Evolutionary conservation across 2,113 vertebrate genomes (phyloP).

Genomic region (Salminus brasiliensis): DNA sequence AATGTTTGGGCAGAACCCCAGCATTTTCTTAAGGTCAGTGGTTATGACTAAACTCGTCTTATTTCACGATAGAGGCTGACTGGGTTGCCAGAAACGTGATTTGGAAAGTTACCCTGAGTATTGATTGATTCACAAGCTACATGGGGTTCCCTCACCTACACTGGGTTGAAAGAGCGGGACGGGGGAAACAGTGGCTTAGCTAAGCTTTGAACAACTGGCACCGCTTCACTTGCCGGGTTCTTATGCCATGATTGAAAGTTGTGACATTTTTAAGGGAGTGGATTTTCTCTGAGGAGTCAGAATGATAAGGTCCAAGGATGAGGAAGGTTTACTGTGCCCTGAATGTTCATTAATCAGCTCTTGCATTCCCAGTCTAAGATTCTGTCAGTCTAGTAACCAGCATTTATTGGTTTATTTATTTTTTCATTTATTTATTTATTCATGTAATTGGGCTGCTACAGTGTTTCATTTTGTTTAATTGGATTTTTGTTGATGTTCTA

Average conservation of each 20-base stretch:
- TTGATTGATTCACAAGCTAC: constrained; percentile 30
- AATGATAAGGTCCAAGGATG: background rate
- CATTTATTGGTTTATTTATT: background rate
- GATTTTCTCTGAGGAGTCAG: background rate
- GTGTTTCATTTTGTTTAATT: too few species aligned
- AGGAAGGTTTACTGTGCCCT: background rate
- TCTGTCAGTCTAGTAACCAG: too few species aligned
- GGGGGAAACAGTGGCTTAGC: background rate
- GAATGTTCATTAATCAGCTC: background rate
- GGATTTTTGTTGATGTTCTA: too few species aligned
- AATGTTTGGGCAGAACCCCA: background rate
- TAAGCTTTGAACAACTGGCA: constrained; percentile 2
- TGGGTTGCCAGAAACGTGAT: constrained; percentile 8
- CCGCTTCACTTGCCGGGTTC: background rate
- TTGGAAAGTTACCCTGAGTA: constrained; percentile 34
- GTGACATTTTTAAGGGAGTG: constrained; percentile 20
- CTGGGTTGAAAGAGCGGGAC: constrained; percentile 10
- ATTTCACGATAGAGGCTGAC: background rate
- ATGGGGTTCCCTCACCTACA: constrained; percentile 10
- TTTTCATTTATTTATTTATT: background rate
- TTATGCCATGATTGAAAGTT: constrained; percentile 19
- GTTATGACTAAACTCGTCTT: constrained; percentile 10
- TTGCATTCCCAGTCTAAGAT: too few species aligned
- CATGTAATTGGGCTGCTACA: too few species aligned
- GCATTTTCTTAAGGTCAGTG: constrained; percentile 22